Evolutionary conservation across 2,888 invertebrate species (phyloP).

Genomic region (Dolomedes plantarius): DNA sequence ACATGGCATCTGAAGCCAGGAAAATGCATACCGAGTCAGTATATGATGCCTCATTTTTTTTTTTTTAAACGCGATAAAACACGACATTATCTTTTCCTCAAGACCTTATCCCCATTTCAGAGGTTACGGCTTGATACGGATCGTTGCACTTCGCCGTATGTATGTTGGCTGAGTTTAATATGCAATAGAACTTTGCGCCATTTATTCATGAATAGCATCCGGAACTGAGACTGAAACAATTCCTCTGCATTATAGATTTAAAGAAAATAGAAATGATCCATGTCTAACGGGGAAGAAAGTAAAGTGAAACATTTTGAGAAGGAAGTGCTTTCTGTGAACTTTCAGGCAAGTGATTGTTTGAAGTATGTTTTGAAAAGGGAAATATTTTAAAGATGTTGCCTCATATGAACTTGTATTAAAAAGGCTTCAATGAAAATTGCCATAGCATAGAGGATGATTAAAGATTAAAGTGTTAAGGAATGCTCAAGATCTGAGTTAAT

Average conservation of each 20-base stretch:
- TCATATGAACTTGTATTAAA: too few species aligned
- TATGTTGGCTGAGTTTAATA: not conserved
- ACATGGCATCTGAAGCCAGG: too few species aligned
- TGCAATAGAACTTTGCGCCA: not conserved
- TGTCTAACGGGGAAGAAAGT: slow-evolving; percentile 19
- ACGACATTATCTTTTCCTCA: slow-evolving; percentile 4
- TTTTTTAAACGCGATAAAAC: not conserved
- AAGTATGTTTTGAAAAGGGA: too few species aligned
- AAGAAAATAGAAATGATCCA: not conserved
- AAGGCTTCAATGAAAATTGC: too few species aligned
- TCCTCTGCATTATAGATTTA: not conserved
- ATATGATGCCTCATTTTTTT: not conserved
- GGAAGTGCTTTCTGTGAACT: not conserved
- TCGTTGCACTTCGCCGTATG: slow-evolving; percentile 16
- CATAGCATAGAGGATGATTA: too few species aligned
- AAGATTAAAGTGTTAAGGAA: too few species aligned
- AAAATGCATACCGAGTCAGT: too few species aligned
- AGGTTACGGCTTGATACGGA: slow-evolving; percentile 16
- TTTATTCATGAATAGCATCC: slow-evolving; percentile 21
- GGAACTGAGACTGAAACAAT: slow-evolving; percentile 20
- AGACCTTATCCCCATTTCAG: slow-evolving; percentile 16
- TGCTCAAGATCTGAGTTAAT: too few species aligned
- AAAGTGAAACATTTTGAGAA: not conserved
- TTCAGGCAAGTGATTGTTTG: too few species aligned
- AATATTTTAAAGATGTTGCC: too few species aligned